Percentiles rank a stretch among this genome's conserved stretches.
These are phyloP conservation scores for Proctacanthus coquilletti DNA, from an alignment of 1,140 invertebrate species.

Conservation along the genomic window DNA sequence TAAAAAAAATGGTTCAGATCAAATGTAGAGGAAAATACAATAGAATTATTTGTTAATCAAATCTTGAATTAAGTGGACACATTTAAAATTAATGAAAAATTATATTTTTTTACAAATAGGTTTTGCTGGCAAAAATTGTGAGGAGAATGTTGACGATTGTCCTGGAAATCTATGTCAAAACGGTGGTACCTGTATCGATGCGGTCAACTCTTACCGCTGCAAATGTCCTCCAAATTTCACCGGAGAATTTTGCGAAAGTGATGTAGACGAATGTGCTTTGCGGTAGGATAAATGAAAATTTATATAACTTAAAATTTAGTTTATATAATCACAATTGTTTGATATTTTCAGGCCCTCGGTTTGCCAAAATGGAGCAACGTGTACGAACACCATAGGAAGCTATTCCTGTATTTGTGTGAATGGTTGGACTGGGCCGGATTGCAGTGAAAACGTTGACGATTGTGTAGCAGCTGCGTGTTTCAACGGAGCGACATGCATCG, in stretches of 20 bases:
- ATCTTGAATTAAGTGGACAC: no score
- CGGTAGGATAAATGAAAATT: conserved; percentile 25
- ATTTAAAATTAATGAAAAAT: no score
- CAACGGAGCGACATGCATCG: conserved; percentile 92
- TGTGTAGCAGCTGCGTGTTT: conserved; percentile 86
- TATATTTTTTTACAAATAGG: no score
- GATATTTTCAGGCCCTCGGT: conserved; percentile 46
- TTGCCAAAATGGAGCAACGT: conserved; percentile 89
- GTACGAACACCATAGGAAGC: conserved; percentile 75
- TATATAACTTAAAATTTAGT: background rate
- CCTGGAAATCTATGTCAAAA: conserved; percentile 79
- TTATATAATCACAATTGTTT: conserved; percentile 1
- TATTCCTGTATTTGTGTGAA: conserved; percentile 95
- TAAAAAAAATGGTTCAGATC: no score
- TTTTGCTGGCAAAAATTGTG: conserved; percentile 70
- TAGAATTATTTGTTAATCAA: no score
- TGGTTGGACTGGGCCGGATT: conserved; percentile 83
- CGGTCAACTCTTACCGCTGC: conserved; percentile 75
- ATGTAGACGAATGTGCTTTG: conserved; percentile 67
- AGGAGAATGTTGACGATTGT: conserved; percentile 84
- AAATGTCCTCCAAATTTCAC: conserved; percentile 75
- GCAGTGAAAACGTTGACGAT: conserved; percentile 86
- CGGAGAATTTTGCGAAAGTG: conserved; percentile 62
- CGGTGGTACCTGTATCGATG: conserved; percentile 77
- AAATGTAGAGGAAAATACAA: no score